Conservation (phyloP, 1,140 invertebrate genomes). For the Metaphire vulgaris region DNA sequence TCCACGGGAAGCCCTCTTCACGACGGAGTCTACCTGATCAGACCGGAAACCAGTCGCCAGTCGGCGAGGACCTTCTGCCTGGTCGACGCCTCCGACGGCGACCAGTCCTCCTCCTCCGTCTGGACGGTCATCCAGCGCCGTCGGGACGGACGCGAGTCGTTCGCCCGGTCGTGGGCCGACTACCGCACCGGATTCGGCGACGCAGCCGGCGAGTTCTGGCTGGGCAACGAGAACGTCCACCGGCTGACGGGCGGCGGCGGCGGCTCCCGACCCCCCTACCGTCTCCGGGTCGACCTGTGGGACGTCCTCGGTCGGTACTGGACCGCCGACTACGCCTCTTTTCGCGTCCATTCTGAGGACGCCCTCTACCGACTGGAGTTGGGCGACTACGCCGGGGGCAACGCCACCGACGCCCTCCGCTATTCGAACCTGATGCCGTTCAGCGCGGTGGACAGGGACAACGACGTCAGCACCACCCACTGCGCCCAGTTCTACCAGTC, state of each 20-base stretch:
- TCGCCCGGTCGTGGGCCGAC: slow-evolving; percentile 25
- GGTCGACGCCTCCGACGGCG: slow-evolving; percentile 13
- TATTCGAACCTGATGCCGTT: slow-evolving; percentile 45
- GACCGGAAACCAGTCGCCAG: neutral
- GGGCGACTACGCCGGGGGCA: slow-evolving; percentile 59
- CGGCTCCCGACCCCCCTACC: too few relatives aligned
- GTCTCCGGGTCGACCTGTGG: slow-evolving; percentile 61
- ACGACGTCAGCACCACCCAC: slow-evolving; percentile 59
- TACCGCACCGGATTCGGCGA: slow-evolving; percentile 32
- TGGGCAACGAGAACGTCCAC: slow-evolving; percentile 32
- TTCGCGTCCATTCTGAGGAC: slow-evolving; percentile 60
- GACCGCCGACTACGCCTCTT: slow-evolving; percentile 60
- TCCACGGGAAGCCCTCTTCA: neutral
- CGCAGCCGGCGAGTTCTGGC: slow-evolving; percentile 27
- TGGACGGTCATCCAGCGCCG: slow-evolving; percentile 26
- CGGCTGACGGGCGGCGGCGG: slow-evolving; percentile 33
- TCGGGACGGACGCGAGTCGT: slow-evolving; percentile 11
- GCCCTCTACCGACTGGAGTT: slow-evolving; percentile 62
- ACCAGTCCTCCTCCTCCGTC: too few relatives aligned
- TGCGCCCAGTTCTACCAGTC: slow-evolving; percentile 60
- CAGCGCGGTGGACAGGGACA: slow-evolving; percentile 45
- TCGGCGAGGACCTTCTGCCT: slow-evolving; percentile 7
- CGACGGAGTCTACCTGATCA: neutral
- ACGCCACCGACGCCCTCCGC: slow-evolving; percentile 44
- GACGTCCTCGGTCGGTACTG: slow-evolving; percentile 55